Percentiles rank a stretch among this genome's conserved stretches.
phyloP scores from a whole-genome alignment of 2,888 invertebrate species.

The Lysandra bellargus region DNA sequence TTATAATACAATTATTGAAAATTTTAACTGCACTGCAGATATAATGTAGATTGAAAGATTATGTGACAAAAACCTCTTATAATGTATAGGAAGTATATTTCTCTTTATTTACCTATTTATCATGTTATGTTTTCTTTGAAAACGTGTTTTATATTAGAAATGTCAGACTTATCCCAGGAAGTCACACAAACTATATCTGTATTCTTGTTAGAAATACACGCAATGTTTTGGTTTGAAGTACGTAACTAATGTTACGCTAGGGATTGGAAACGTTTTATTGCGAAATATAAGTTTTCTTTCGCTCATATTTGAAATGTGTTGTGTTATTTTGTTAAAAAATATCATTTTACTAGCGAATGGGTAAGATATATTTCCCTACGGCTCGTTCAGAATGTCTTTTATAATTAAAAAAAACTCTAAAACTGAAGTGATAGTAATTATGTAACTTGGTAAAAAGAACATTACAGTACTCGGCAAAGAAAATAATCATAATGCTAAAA shows the following conservation, averaged over 20 bases:
- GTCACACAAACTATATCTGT: background rate
- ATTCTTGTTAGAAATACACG: conserved; percentile 12
- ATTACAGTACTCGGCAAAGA: too few relatives aligned
- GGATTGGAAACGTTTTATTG: conserved; percentile 19
- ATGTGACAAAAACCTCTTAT: background rate
- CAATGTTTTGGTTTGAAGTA: conserved; percentile 10
- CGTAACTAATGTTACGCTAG: conserved; percentile 19
- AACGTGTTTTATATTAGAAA: background rate
- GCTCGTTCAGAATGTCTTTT: background rate
- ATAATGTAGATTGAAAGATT: too few relatives aligned
- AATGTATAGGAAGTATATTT: background rate
- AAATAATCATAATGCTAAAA: too few relatives aligned
- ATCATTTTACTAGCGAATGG: background rate
- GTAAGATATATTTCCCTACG: background rate
- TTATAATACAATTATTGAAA: too few relatives aligned
- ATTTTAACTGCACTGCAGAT: too few relatives aligned
- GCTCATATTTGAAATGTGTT: conserved; percentile 19
- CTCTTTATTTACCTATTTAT: background rate
- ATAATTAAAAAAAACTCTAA: background rate
- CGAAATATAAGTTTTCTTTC: background rate
- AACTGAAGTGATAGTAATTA: background rate
- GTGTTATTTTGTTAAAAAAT: background rate
- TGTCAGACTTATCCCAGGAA: background rate
- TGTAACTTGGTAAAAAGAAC: background rate
- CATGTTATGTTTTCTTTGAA: background rate